phyloP scores from a whole-genome alignment of 2,113 vertebrate genomes.

The Xyrauchen texanus region DNA sequence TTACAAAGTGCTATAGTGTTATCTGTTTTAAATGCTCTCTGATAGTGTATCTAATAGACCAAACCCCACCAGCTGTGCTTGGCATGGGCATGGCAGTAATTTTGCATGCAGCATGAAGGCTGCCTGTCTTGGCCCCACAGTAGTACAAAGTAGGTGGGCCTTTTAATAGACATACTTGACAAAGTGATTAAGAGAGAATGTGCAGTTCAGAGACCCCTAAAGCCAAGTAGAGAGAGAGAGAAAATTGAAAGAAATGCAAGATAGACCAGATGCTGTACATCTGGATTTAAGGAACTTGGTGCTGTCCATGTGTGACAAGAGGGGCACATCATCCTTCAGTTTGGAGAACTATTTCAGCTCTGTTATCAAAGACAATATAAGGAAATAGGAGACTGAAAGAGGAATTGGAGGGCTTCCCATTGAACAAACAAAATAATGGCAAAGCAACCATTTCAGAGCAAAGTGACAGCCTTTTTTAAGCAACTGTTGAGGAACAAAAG shows the following conservation, averaged over 20 bases:
- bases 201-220: constrained; percentile 3
- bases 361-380: constrained; percentile 1
- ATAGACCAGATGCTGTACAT: constrained; percentile 4
- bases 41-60: constrained; percentile 21
- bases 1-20: neutral
- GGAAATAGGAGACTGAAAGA: neutral
- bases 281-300: constrained; percentile 19
- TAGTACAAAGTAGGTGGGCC: neutral
- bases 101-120: neutral
- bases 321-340: neutral
- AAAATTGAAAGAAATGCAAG: constrained; percentile 9
- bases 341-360: neutral
- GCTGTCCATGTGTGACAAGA: constrained; percentile 1
- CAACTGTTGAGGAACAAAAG: constrained; percentile 9
- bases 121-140: constrained; percentile 19
- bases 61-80: constrained; percentile 12
- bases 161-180: constrained; percentile 12
- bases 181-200: neutral
- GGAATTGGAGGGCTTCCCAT: constrained; percentile 18
- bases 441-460: constrained; percentile 13
- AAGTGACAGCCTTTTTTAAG: constrained; percentile 21
- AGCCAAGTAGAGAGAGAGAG: neutral
- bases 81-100: neutral
- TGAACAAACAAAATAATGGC: constrained; percentile 32
- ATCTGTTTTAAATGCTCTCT: constrained; percentile 1